phyloP scores from a whole-genome alignment of 2,888 invertebrate genomes.

The Scaptomyza polygonia region DNA sequence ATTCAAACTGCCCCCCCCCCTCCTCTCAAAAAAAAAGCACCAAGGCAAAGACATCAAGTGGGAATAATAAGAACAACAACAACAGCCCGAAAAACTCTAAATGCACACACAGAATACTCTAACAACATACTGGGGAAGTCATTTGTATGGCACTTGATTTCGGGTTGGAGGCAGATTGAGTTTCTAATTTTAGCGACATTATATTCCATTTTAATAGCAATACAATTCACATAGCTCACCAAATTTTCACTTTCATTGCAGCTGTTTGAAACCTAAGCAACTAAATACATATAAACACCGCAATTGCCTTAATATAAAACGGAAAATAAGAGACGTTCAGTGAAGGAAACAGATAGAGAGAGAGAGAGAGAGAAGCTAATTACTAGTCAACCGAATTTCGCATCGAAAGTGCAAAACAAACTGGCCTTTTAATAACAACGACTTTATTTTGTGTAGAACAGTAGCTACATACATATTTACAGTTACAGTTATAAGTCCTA shows the following conservation, averaged over 20 bases:
- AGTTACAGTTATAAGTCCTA: slow-evolving; percentile 21
- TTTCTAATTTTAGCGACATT: slow-evolving; percentile 33
- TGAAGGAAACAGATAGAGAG: slow-evolving; percentile 7
- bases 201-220: slow-evolving; percentile 11
- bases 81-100: slow-evolving; percentile 4
- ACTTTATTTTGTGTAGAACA: slow-evolving; percentile 15
- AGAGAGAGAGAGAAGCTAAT: slow-evolving; percentile 13
- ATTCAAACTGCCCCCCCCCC: slow-evolving; percentile 36
- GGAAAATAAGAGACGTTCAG: slow-evolving; percentile 1
- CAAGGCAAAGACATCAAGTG: slow-evolving; percentile 43
- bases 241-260: slow-evolving; percentile 41
- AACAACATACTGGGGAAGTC: slow-evolving; percentile 2
- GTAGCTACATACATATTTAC: slow-evolving; percentile 22
- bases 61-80: slow-evolving; percentile 28
- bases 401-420: slow-evolving; percentile 49
- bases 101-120: slow-evolving; percentile 15
- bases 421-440: slow-evolving; percentile 29
- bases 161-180: slow-evolving; percentile 8
- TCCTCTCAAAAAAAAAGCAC: slow-evolving; percentile 8
- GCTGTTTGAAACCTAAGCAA: slow-evolving; percentile 47
- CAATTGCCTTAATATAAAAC: slow-evolving; percentile 66
- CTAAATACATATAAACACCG: slow-evolving; percentile 57
- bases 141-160: slow-evolving; percentile 19
- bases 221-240: neutral
- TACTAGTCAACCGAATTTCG: slow-evolving; percentile 70